Evolutionary conservation across 2,888 invertebrate species (phyloP).

Genomic region (Pandemis corylana): DNA sequence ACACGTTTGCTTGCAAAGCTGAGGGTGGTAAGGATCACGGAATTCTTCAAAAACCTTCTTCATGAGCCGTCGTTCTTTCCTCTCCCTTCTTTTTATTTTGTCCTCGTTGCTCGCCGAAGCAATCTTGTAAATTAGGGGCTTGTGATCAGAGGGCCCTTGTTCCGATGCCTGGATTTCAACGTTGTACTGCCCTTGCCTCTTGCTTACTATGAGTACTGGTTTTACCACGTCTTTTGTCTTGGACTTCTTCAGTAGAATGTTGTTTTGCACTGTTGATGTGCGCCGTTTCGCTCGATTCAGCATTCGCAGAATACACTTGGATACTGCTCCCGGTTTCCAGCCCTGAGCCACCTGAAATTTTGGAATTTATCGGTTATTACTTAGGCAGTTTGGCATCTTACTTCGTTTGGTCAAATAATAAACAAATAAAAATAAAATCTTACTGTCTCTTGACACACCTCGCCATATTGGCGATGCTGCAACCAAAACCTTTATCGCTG

Average conservation of each 20-base stretch:
- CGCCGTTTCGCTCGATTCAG: conserved; percentile 62
- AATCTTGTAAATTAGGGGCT: conserved; percentile 69
- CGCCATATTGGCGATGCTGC: not conserved
- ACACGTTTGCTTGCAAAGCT: conserved; percentile 65
- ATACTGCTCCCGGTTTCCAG: conserved; percentile 77
- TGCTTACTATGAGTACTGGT: conserved; percentile 67
- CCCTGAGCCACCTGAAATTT: conserved; percentile 60
- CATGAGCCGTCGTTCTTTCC: conserved; percentile 53
- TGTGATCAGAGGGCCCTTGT: conserved; percentile 49
- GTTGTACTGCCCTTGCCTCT: conserved; percentile 66
- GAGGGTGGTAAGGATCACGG: conserved; percentile 62
- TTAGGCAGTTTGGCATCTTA: not conserved
- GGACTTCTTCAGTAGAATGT: conserved; percentile 54
- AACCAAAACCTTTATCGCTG: not conserved
- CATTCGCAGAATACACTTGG: conserved; percentile 64
- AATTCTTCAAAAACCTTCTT: conserved; percentile 57
- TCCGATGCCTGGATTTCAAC: conserved; percentile 67
- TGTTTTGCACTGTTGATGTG: conserved; percentile 47
- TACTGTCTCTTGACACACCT: conserved; percentile 43
- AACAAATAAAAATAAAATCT: conserved; percentile 48
- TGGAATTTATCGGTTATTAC: not conserved
- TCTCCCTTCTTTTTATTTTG: conserved; percentile 56
- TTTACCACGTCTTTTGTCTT: conserved; percentile 64
- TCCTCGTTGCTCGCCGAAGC: conserved; percentile 60
- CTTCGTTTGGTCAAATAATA: conserved; percentile 2